phyloP scores from a whole-genome alignment of 2,888 invertebrate species.

The Noctua fimbriata region DNA sequence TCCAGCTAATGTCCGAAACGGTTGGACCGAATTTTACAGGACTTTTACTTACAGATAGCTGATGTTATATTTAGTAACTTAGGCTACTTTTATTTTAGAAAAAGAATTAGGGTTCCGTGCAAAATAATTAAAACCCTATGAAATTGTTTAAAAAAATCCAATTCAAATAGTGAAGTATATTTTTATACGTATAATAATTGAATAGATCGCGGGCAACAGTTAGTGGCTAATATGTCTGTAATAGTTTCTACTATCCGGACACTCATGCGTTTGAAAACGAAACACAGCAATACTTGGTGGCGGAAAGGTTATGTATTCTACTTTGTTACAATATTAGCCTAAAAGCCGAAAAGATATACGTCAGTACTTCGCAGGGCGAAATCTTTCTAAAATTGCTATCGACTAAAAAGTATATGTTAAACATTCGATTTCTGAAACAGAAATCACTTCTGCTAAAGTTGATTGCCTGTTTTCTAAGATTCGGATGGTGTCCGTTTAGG shows the following conservation, averaged over 20 bases:
- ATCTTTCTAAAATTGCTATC: no score
- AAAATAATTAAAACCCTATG: neutral
- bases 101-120: neutral
- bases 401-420: neutral
- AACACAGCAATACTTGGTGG: neutral
- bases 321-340: neutral
- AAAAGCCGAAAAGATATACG: neutral
- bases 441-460: neutral
- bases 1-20: neutral
- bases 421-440: neutral
- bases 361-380: neutral
- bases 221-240: neutral
- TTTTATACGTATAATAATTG: no score
- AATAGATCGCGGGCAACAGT: no score
- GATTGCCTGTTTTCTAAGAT: neutral
- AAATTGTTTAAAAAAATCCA: neutral
- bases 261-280: neutral
- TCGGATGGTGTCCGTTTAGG: neutral
- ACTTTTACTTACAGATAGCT: neutral
- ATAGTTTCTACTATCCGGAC: neutral
- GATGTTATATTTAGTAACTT: neutral
- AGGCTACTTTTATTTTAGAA: neutral
- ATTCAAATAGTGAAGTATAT: no score
- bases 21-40: neutral
- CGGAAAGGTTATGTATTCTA: neutral